Conservation (phyloP, 1,140 invertebrate species). For the Drosophila aff. region DNA sequence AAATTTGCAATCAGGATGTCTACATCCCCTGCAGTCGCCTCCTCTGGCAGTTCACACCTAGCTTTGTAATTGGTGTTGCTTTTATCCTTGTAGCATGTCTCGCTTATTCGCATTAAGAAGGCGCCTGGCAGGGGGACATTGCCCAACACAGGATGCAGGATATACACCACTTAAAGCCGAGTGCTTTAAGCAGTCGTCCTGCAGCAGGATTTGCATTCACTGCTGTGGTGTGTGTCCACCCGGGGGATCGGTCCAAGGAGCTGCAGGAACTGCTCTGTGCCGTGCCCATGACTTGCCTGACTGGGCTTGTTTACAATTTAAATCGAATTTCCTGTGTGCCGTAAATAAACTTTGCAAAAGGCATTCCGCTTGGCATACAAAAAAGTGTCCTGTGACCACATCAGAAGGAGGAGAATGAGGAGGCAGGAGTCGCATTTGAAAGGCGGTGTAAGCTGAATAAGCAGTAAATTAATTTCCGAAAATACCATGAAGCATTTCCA, state of each 20-base stretch:
- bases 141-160: conserved; percentile 69
- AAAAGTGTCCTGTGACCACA: conserved; percentile 46
- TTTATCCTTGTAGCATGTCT: conserved; percentile 53
- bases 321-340: conserved; percentile 77
- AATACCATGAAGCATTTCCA: conserved; percentile 27
- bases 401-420: neutral
- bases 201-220: conserved; percentile 69
- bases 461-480: conserved; percentile 59
- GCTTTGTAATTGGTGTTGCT: conserved; percentile 72
- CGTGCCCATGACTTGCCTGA: conserved; percentile 41
- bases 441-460: conserved; percentile 47
- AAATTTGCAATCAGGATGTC: conserved; percentile 41
- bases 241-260: conserved; percentile 2
- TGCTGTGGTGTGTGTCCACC: conserved; percentile 11
- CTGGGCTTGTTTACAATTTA: conserved; percentile 78
- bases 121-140: conserved; percentile 25
- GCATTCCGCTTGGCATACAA: conserved; percentile 29
- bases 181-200: conserved; percentile 61
- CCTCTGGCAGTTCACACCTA: conserved; percentile 61
- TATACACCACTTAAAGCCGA: conserved; percentile 76
- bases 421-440: conserved; percentile 22
- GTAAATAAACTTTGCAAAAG: conserved; percentile 65
- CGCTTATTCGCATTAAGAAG: conserved; percentile 69
- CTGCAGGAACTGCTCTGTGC: conserved; percentile 7
- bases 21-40: neutral